Evolutionary conservation across 1,140 invertebrate genomes (phyloP), one percentile per base, ranked within the genome.

Genomic region (Pentalonia nigronervosa): DNA sequence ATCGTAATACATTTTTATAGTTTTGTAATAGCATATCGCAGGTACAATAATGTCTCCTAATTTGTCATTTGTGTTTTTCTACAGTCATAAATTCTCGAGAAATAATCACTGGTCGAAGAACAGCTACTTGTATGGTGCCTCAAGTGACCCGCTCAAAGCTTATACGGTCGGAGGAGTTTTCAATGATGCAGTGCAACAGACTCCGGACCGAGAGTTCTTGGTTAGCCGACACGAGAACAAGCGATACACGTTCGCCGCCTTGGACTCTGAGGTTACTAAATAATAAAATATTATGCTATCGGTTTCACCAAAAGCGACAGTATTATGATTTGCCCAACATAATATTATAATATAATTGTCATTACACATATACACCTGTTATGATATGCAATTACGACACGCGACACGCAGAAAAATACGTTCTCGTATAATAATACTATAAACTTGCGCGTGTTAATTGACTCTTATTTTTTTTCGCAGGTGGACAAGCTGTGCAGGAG

Each of bases 401-500:
- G 2, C 23, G 4, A 36, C 81, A 83, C 17, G 8, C 21, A 41
- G 9, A 25, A 47, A 47, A 86, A 86, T 47, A 23, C 36, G 34
- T 36, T 45, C 8, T 41, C 21, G 34, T 14, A 25, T 81, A 34
- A 67, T 67, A 41, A 34, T 84, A 84, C 23, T 14, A 20, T 17
- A n/a, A 76, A 34, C n/a, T 41, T 41, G 60, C 17, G 30, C 30
- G n/a, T 45, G 41, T 45, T 30, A 41, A 86, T 86, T 86, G 25
- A 87, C 34, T 34, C 7, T 11, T 34, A 50, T 88, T 50, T 9
- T 17, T 53, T 67, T 90, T n/a, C 6, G 7, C 25, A 95, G 97
- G 0, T 98, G 97, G 94, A 97, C 97, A 2, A 53, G 8, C 11
- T 93, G 11, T 93, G 91, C 11, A 48, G 8, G 23, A 93, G 91